Conservation (phyloP, 1,140 invertebrate genomes). For the Drosophila parvula region DNA sequence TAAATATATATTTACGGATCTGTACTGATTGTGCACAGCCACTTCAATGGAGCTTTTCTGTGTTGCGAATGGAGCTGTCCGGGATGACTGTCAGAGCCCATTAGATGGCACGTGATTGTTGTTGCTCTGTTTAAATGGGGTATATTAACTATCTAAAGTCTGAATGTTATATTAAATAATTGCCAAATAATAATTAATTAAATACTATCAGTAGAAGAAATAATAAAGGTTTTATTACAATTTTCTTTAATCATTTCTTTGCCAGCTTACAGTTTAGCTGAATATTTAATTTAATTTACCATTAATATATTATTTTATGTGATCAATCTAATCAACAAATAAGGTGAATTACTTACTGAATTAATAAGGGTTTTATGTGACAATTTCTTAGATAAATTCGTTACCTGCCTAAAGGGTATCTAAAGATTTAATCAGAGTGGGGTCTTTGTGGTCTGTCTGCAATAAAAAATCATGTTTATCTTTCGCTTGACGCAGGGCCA, state of each 20-base stretch:
- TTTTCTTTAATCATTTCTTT: too few species aligned
- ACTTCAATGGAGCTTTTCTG: conserved; percentile 8
- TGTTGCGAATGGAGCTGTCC: conserved; percentile 20
- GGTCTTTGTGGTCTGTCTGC: not conserved
- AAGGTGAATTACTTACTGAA: too few species aligned
- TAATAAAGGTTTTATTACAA: not conserved
- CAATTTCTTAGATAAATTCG: too few species aligned
- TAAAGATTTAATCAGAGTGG: not conserved
- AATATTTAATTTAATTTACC: too few species aligned
- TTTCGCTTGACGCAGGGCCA: conserved; percentile 26
- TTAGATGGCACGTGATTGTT: conserved; percentile 6
- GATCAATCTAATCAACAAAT: too few species aligned
- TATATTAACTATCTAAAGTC: not conserved
- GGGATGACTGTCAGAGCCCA: not conserved
- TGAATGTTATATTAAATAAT: too few species aligned
- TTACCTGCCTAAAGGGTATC: not conserved
- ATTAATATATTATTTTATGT: too few species aligned
- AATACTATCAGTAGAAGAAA: not conserved
- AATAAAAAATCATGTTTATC: conserved; percentile 17
- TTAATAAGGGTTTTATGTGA: not conserved
- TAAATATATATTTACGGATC: not conserved
- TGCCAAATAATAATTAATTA: too few species aligned
- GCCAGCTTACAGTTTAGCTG: too few species aligned
- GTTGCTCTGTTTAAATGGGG: not conserved
- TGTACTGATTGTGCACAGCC: conserved; percentile 3